phyloP scores from a whole-genome alignment of 2,113 vertebrate species.

The Copsychus sechellarum region DNA sequence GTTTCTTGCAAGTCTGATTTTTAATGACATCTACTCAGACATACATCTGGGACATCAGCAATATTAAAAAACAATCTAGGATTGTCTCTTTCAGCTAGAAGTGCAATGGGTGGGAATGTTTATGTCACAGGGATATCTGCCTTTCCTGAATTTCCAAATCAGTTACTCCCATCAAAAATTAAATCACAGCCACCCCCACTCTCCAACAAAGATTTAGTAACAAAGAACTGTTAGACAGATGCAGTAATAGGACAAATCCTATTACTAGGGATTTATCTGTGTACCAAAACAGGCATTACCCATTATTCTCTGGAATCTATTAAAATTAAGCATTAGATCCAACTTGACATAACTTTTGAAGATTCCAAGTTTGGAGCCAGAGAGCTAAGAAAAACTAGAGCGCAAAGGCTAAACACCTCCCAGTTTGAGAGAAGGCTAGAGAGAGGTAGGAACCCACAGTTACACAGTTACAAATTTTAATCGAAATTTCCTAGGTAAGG shows the following conservation, averaged over 20 bases:
- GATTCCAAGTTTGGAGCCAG: not conserved
- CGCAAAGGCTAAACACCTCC: not conserved
- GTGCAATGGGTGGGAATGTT: not conserved
- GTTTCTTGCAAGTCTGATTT: not conserved
- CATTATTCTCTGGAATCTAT: not conserved
- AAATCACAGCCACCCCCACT: not conserved
- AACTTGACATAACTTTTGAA: not conserved
- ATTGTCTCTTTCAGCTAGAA: not conserved
- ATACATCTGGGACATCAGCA: not conserved
- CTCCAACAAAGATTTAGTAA: not conserved
- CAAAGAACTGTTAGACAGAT: not conserved
- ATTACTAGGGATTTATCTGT: not conserved
- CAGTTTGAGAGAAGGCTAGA: not conserved
- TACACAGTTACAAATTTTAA: not conserved
- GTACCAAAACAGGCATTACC: not conserved
- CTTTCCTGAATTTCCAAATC: conserved; percentile 5
- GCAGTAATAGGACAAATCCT: not conserved
- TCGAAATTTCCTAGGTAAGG: not conserved
- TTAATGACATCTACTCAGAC: not conserved
- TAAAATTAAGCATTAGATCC: not conserved
- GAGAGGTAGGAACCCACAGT: not conserved
- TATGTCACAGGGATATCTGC: not conserved
- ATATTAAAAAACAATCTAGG: not conserved
- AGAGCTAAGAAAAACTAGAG: not conserved
- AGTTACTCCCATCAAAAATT: not conserved